Conservation (phyloP, 2,113 vertebrate genomes). For the Myxocyprinus asiaticus region DNA sequence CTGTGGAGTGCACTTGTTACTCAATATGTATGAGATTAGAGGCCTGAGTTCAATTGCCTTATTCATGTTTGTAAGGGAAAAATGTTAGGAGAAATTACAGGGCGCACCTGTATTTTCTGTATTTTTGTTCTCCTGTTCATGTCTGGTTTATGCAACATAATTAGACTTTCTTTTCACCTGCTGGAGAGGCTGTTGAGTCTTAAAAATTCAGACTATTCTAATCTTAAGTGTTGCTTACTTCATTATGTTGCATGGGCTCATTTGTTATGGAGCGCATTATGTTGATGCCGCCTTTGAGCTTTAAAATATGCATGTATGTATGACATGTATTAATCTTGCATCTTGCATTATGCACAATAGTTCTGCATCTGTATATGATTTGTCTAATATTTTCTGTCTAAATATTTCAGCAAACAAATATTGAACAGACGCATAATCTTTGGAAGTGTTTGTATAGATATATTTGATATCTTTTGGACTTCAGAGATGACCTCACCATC, state of each 20-base stretch:
- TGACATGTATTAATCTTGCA: constrained; percentile 30
- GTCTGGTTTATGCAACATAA: constrained; percentile 12
- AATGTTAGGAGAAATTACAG: constrained; percentile 68
- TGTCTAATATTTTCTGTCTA: constrained; percentile 6
- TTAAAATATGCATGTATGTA: constrained; percentile 28
- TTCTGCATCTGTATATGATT: not conserved
- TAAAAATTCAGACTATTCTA: not conserved
- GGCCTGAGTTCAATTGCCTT: constrained; percentile 56
- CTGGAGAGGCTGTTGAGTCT: constrained; percentile 16
- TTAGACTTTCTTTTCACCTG: constrained; percentile 16
- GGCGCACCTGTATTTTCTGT: constrained; percentile 7
- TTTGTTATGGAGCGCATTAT: constrained; percentile 17
- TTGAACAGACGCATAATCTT: not conserved
- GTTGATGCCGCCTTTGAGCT: not conserved
- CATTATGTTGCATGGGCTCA: constrained; percentile 29
- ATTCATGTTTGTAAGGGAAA: constrained; percentile 66
- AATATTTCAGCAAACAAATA: not conserved
- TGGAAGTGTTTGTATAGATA: not conserved
- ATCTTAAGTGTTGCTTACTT: not conserved
- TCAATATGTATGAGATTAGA: constrained; percentile 64
- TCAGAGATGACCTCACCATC: not conserved
- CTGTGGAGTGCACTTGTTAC: constrained; percentile 49
- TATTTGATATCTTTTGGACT: not conserved
- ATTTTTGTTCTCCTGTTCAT: constrained; percentile 34
- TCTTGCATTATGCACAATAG: constrained; percentile 1